These are phyloP conservation scores for Empis stercorea DNA, from an alignment of 2,888 invertebrate species.

Conservation along the genomic window DNA sequence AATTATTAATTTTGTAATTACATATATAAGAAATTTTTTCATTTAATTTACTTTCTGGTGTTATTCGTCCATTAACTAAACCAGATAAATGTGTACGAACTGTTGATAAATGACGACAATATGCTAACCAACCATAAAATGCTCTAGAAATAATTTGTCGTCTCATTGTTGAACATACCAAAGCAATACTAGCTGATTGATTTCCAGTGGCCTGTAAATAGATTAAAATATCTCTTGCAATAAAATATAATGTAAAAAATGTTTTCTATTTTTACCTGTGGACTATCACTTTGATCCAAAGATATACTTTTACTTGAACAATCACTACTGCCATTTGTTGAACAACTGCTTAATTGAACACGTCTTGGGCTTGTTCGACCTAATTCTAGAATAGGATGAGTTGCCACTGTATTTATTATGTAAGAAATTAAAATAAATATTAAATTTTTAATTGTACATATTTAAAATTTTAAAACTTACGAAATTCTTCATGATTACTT, in stretches of 20 bases:
- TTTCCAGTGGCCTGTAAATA: constrained; percentile 19
- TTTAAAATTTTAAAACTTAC: too few species aligned
- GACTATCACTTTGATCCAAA: constrained; percentile 37
- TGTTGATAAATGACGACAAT: constrained; percentile 83
- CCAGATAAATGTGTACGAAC: constrained; percentile 86
- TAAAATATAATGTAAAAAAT: too few species aligned
- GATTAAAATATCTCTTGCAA: not conserved
- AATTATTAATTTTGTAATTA: too few species aligned
- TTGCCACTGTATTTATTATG: constrained; percentile 46
- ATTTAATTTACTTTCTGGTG: constrained; percentile 43
- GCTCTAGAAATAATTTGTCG: constrained; percentile 89
- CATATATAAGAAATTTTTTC: too few species aligned
- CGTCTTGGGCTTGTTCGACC: constrained; percentile 36
- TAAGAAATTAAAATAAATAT: too few species aligned
- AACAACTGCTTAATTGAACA: constrained; percentile 47
- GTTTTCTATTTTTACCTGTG: constrained; percentile 26
- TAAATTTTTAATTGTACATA: too few species aligned
- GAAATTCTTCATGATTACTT: constrained; percentile 54
- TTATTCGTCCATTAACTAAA: constrained; percentile 62
- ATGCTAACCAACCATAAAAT: constrained; percentile 93
- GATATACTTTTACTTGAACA: constrained; percentile 42
- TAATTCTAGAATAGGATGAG: constrained; percentile 51
- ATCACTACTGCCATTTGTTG: constrained; percentile 49
- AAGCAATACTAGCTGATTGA: constrained; percentile 49
- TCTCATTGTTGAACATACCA: constrained; percentile 89